Percentiles rank a stretch among this genome's conserved stretches.
Evolutionary conservation across 30 jellyfish, hydroid and myxozoan genomes (phyloP).

Genomic region (Sanderia malayensis): DNA sequence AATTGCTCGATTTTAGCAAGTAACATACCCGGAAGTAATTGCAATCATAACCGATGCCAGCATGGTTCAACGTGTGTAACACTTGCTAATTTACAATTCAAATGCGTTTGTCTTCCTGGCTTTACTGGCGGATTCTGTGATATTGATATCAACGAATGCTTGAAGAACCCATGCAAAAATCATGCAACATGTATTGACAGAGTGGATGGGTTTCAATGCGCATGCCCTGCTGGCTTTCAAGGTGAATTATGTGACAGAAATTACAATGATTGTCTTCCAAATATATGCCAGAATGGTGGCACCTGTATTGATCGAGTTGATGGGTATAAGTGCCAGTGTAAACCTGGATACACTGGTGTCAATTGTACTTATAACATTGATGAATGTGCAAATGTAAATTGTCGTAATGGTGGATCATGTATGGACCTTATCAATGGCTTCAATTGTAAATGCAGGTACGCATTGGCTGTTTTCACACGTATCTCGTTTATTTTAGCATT

Average conservation of each 20-base stretch:
- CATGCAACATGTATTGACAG: slow-evolving; percentile 81
- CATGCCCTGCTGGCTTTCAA: slow-evolving; percentile 76
- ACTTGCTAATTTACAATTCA: slow-evolving; percentile 29
- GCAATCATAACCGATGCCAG: slow-evolving; percentile 74
- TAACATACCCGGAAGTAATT: slow-evolving; percentile 14
- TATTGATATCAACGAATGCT: slow-evolving; percentile 71
- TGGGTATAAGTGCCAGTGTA: slow-evolving; percentile 62
- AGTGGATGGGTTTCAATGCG: slow-evolving; percentile 71
- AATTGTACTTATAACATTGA: slow-evolving; percentile 82
- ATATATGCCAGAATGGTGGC: slow-evolving; percentile 73
- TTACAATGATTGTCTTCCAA: slow-evolving; percentile 53
- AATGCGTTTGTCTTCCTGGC: slow-evolving; percentile 73
- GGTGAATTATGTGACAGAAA: slow-evolving; percentile 73
- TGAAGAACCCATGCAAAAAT: slow-evolving; percentile 57
- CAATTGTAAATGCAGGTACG: slow-evolving; percentile 88
- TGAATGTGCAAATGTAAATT: slow-evolving; percentile 71
- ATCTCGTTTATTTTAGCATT: too few species aligned
- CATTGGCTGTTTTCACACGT: too few species aligned
- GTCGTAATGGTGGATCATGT: slow-evolving; percentile 93
- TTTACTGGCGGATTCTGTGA: slow-evolving; percentile 85
- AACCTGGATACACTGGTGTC: slow-evolving; percentile 74
- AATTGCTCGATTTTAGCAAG: slow-evolving; percentile 47
- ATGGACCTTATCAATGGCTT: slow-evolving; percentile 54
- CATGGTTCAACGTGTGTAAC: slow-evolving; percentile 69
- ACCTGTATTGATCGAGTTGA: slow-evolving; percentile 68